Evolutionary conservation across 2,888 invertebrate species (phyloP).

Genomic region (Chalcosyrphus nemorum): DNA sequence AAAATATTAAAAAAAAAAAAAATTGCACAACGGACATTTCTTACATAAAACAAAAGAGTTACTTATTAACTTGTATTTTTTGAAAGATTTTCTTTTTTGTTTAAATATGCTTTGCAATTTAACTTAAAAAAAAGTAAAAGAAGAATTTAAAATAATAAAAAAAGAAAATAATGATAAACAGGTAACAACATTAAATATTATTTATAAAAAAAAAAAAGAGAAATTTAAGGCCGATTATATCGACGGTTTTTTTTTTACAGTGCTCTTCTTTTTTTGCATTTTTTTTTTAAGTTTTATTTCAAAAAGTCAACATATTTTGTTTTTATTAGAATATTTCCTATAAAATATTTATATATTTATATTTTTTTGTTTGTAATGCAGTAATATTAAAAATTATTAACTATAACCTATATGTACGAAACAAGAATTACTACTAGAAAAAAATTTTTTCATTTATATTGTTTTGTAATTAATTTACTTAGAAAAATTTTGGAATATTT

Average conservation of each 20-base stretch:
- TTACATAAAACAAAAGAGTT: conserved; percentile 34
- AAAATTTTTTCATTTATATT: conserved; percentile 39
- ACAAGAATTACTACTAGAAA: conserved; percentile 57
- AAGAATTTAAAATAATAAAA: conserved; percentile 18
- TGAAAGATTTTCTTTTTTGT: conserved; percentile 20
- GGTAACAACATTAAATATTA: conserved; percentile 72
- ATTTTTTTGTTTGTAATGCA: conserved; percentile 74
- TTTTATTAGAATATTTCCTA: conserved; percentile 58
- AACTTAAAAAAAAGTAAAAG: conserved; percentile 26
- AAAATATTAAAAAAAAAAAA: conserved; percentile 40
- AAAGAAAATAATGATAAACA: conserved; percentile 58
- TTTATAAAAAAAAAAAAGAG: conserved; percentile 55
- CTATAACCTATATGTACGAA: conserved; percentile 55
- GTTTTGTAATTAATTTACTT: conserved; percentile 68
- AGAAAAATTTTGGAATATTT: conserved; percentile 72
- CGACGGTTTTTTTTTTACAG: conserved; percentile 24
- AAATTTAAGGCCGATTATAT: conserved; percentile 61
- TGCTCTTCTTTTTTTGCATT: conserved; percentile 24
- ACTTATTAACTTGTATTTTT: conserved; percentile 21
- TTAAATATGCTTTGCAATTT: conserved; percentile 65
- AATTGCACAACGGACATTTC: conserved; percentile 69
- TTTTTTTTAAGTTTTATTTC: conserved; percentile 35
- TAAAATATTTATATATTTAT: conserved; percentile 43
- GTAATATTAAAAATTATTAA: conserved; percentile 69
- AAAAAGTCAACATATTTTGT: conserved; percentile 55